Conservation (phyloP, 2,888 invertebrate genomes). For the Dryobota labecula region DNA sequence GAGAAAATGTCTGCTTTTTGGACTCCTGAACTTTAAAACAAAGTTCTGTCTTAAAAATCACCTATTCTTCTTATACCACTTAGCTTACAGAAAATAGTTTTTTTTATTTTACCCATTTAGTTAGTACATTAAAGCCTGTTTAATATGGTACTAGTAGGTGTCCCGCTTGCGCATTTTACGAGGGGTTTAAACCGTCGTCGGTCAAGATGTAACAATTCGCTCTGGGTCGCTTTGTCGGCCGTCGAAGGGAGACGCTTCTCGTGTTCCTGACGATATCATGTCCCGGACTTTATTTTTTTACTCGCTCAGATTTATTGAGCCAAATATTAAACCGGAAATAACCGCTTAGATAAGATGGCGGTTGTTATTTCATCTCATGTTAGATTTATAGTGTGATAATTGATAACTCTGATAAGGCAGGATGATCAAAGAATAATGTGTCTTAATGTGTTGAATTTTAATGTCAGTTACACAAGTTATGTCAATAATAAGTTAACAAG, state of each 20-base stretch:
- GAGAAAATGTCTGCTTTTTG: neutral
- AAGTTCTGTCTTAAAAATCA: slow-evolving; percentile 19
- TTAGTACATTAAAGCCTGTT: slow-evolving; percentile 51
- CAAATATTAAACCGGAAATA: slow-evolving; percentile 67
- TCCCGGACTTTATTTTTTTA: slow-evolving; percentile 57
- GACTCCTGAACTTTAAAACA: slow-evolving; percentile 4
- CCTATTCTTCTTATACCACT: slow-evolving; percentile 27
- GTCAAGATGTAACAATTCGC: slow-evolving; percentile 67
- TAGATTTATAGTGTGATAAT: slow-evolving; percentile 50
- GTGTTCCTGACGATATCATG: slow-evolving; percentile 61
- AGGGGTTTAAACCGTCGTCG: slow-evolving; percentile 63
- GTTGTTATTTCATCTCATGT: slow-evolving; percentile 52
- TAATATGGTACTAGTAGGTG: slow-evolving; percentile 59
- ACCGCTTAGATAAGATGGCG: slow-evolving; percentile 54
- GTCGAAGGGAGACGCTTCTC: slow-evolving; percentile 63
- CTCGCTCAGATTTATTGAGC: slow-evolving; percentile 58
- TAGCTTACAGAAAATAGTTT: slow-evolving; percentile 28
- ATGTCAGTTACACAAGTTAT: neutral
- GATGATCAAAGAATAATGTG: slow-evolving; percentile 32
- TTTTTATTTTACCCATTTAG: slow-evolving; percentile 46
- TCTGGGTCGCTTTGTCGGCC: slow-evolving; percentile 68
- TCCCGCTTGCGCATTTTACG: slow-evolving; percentile 68
- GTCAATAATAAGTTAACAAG: neutral
- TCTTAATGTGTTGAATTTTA: slow-evolving; percentile 30
- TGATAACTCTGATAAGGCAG: slow-evolving; percentile 34